phyloP scores from a whole-genome alignment of 2,113 vertebrate genomes.

The Syngnathus floridae region DNA sequence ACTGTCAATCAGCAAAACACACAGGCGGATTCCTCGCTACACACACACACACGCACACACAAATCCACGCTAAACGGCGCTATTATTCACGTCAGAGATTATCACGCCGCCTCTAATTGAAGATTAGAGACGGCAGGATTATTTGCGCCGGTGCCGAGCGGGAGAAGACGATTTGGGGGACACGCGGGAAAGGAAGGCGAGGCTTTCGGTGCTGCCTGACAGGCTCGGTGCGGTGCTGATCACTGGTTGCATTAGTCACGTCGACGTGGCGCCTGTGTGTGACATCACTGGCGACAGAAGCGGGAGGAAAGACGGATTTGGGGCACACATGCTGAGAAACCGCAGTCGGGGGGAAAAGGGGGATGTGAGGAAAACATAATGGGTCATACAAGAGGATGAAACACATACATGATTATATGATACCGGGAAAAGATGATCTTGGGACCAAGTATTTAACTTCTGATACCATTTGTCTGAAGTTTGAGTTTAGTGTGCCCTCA shows the following conservation, averaged over 20 bases:
- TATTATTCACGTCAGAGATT: slow-evolving; percentile 67
- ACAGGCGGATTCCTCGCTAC: slow-evolving; percentile 38
- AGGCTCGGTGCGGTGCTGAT: slow-evolving; percentile 36
- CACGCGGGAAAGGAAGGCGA: slow-evolving; percentile 32
- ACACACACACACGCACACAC: slow-evolving; percentile 13
- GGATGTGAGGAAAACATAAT: slow-evolving; percentile 30
- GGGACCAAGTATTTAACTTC: neutral
- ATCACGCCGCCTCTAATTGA: slow-evolving; percentile 67
- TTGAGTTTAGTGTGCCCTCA: neutral
- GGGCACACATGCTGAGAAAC: neutral
- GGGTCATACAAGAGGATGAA: slow-evolving; percentile 18
- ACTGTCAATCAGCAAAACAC: slow-evolving; percentile 48
- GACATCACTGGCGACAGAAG: slow-evolving; percentile 55
- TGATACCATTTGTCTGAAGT: neutral
- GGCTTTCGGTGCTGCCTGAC: slow-evolving; percentile 19
- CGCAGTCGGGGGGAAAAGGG: neutral
- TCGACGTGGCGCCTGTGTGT: slow-evolving; percentile 48
- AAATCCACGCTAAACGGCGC: slow-evolving; percentile 44
- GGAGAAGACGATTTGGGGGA: slow-evolving; percentile 63
- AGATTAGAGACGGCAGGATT: slow-evolving; percentile 73
- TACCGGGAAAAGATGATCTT: neutral
- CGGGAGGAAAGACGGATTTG: neutral
- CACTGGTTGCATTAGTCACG: slow-evolving; percentile 63
- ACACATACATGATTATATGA: neutral
- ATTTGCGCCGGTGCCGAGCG: slow-evolving; percentile 70